A percentile compares a stretch with the other conserved stretches of the same genome.
Conservation (phyloP, 2,888 invertebrate genomes). For the Eristalis intricaria region DNA sequence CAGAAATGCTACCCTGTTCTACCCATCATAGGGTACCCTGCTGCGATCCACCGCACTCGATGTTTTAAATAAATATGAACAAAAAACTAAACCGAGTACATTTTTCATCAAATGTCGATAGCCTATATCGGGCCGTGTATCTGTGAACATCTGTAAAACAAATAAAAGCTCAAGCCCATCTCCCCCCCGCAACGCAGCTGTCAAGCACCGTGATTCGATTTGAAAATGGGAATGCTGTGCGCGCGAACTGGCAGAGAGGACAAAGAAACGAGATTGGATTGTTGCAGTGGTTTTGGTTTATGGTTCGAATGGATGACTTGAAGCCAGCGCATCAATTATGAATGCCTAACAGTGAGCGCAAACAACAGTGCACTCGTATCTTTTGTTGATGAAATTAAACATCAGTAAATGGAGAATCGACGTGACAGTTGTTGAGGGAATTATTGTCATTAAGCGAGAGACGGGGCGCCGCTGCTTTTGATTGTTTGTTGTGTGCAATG, state of each 20-base stretch:
- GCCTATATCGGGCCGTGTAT: too few species aligned
- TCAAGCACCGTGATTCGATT: conserved; percentile 40
- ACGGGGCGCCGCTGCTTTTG: not conserved
- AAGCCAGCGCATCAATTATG: not conserved
- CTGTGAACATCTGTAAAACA: not conserved
- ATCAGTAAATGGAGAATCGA: not conserved
- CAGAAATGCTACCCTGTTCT: too few species aligned
- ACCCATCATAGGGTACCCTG: too few species aligned
- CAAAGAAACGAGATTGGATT: conserved; percentile 23
- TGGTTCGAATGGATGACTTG: not conserved
- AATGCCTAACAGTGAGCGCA: not conserved
- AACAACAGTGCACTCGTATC: conserved; percentile 38
- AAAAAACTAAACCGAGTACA: too few species aligned
- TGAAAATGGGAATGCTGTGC: conserved; percentile 21
- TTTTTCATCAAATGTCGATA: too few species aligned
- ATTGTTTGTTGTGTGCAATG: not conserved
- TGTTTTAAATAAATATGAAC: not conserved
- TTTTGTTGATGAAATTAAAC: not conserved
- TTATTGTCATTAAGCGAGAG: not conserved
- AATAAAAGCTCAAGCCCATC: not conserved
- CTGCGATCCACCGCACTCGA: not conserved
- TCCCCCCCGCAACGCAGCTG: conserved; percentile 22
- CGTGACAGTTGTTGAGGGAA: not conserved
- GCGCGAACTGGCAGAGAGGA: not conserved
- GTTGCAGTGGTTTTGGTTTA: not conserved